Evolutionary conservation across 1,140 invertebrate genomes (phyloP).

Genomic region (Papilio xuthus): DNA sequence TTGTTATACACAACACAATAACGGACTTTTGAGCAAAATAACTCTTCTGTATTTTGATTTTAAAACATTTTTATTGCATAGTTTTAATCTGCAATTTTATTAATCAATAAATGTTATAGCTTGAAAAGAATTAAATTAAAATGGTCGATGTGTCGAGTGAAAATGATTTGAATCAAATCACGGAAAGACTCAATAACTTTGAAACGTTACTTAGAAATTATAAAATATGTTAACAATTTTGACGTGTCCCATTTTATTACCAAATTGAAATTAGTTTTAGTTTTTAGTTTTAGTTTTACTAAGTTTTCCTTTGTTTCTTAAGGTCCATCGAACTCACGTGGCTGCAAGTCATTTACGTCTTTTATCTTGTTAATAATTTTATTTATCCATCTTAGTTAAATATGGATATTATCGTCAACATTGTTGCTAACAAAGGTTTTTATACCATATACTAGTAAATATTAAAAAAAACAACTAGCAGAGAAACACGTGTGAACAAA

Average conservation of each 20-base stretch:
- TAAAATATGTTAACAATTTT: too few species aligned
- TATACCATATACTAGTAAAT: background rate
- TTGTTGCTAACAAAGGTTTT: background rate
- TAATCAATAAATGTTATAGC: too few species aligned
- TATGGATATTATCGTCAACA: background rate
- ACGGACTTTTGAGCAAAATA: background rate
- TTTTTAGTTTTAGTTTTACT: background rate
- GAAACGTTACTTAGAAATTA: too few species aligned
- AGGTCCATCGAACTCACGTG: background rate
- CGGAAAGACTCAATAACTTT: too few species aligned
- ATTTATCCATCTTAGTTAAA: conserved; percentile 3
- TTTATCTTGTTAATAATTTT: conserved; percentile 1
- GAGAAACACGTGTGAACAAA: background rate
- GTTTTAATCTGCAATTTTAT: too few species aligned
- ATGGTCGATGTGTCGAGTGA: too few species aligned
- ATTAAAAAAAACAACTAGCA: background rate
- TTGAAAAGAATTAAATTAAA: too few species aligned
- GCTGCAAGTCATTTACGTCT: background rate
- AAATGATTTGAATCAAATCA: too few species aligned
- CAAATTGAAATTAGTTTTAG: background rate
- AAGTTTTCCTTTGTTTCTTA: background rate
- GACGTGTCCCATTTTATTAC: background rate
- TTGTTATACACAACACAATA: background rate
- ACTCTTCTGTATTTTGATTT: too few species aligned
- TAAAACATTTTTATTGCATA: too few species aligned